Percentiles rank a stretch among this genome's conserved stretches.
These are phyloP conservation scores for Catotricha subobsoleta DNA, from an alignment of 2,888 invertebrate species.

Conservation along the genomic window DNA sequence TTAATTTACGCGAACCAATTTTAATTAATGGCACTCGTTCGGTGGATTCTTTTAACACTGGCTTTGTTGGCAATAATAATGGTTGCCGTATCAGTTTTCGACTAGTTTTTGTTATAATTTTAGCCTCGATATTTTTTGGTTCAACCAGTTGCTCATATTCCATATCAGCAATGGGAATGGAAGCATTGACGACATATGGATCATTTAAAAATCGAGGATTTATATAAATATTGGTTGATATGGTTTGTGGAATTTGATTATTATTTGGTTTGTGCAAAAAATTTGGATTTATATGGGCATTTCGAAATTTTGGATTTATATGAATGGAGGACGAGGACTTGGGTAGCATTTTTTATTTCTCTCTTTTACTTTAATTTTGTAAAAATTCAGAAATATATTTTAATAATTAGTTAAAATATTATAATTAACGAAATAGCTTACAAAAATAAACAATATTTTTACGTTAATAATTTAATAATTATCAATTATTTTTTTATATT, in stretches of 20 bases:
- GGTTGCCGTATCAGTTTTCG: neutral
- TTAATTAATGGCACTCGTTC: slow-evolving; percentile 18
- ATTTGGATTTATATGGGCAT: slow-evolving; percentile 27
- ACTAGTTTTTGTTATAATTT: slow-evolving; percentile 3
- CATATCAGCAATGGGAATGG: neutral
- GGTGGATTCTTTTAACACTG: neutral
- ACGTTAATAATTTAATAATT: too few species aligned
- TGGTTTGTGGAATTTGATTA: neutral
- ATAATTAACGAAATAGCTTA: too few species aligned
- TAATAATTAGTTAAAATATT: too few species aligned
- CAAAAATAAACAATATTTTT: too few species aligned
- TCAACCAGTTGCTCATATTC: too few species aligned
- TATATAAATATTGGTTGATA: slow-evolving; percentile 27
- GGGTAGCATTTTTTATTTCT: slow-evolving; percentile 1
- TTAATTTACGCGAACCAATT: slow-evolving; percentile 21
- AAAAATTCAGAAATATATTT: too few species aligned
- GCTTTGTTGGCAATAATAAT: slow-evolving; percentile 3
- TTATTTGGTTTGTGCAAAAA: slow-evolving; percentile 15
- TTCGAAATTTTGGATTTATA: slow-evolving; percentile 26
- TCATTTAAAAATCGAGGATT: slow-evolving; percentile 31
- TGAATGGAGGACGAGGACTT: slow-evolving; percentile 12
- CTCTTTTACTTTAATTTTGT: neutral
- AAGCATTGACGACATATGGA: too few species aligned
- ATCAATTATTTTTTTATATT: too few species aligned
- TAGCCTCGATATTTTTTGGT: neutral